Evolutionary conservation across 2,113 vertebrate species (phyloP).

Genomic region (Strix aluco): DNA sequence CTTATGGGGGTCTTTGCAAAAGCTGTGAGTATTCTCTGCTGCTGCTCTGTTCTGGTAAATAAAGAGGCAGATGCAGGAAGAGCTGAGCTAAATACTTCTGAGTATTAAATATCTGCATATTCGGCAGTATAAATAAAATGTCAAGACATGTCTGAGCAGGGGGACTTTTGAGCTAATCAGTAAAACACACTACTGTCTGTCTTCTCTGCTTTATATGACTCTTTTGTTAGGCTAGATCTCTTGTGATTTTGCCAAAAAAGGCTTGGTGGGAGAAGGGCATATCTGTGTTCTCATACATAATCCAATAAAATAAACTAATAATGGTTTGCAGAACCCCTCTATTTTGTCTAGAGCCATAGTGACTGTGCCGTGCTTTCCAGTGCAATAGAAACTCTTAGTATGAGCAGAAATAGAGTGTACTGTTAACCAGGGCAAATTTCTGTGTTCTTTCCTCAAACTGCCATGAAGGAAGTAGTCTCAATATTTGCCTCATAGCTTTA

Average conservation of each 20-base stretch:
- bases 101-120: neutral
- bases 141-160: neutral
- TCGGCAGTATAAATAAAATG: neutral
- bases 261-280: neutral
- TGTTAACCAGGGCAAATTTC: neutral
- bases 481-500: neutral
- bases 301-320: neutral
- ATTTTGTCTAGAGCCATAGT: neutral
- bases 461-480: neutral
- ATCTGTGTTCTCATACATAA: constrained; percentile 17
- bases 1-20: constrained; percentile 99
- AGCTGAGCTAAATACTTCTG: neutral
- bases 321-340: neutral
- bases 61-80: neutral
- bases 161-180: neutral
- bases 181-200: neutral
- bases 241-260: neutral
- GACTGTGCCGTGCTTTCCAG: neutral
- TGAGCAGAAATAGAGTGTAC: neutral
- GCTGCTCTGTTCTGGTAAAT: neutral
- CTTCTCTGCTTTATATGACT: neutral
- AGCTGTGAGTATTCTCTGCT: constrained; percentile 87
- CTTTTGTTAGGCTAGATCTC: neutral
- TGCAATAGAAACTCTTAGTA: neutral
- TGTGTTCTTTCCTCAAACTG: neutral